Conservation (phyloP, 2,113 vertebrate genomes). For the Caranx melampygus region DNA sequence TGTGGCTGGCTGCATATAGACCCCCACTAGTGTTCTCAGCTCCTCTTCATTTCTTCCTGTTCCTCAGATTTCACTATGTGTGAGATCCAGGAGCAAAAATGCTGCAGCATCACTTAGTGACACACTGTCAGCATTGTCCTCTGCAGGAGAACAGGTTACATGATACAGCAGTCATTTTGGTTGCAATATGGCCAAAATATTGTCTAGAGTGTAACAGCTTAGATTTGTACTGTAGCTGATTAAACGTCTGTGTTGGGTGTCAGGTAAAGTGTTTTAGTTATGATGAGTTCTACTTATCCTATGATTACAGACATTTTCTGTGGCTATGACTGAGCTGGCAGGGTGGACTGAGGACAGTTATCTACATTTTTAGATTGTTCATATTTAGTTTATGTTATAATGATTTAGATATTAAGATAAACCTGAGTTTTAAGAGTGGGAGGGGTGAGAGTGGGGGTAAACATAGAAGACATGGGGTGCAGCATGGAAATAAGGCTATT, state of each 20-base stretch:
- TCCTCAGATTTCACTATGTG: constrained; percentile 64
- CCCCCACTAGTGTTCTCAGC: neutral
- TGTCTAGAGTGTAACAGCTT: neutral
- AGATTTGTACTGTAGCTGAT: neutral
- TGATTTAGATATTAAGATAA: neutral
- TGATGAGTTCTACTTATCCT: too few relatives aligned
- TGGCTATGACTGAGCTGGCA: neutral
- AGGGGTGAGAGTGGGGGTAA: neutral
- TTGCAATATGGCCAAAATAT: constrained; percentile 1
- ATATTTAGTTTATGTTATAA: neutral
- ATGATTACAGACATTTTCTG: neutral
- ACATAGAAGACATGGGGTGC: neutral
- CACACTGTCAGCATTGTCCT: constrained; percentile 60
- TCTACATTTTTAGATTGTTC: neutral
- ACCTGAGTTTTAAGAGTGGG: neutral
- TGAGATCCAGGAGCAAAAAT: constrained; percentile 39
- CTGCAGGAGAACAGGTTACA: constrained; percentile 28
- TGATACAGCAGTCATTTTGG: constrained; percentile 10
- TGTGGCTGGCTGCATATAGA: neutral
- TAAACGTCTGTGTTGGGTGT: neutral
- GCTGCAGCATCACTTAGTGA: constrained; percentile 49
- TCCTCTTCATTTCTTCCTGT: constrained; percentile 23
- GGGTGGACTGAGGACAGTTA: neutral
- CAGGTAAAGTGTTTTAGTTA: neutral
- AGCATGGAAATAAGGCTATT: neutral